phyloP scores from a whole-genome alignment of 2,888 invertebrate genomes.

The Epicampocera succincta region DNA sequence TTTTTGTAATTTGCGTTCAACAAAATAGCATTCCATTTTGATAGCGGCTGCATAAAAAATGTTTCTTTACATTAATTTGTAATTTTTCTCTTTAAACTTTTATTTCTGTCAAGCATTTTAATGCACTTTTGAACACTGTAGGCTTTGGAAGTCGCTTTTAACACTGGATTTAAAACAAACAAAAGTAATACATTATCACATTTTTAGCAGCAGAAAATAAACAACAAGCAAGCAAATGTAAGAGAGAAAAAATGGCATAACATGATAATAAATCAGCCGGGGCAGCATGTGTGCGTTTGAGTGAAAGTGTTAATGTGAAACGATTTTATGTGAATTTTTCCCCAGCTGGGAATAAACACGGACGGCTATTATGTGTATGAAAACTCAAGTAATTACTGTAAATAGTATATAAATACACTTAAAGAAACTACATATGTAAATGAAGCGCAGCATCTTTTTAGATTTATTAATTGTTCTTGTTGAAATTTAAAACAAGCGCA shows the following conservation, averaged over 20 bases:
- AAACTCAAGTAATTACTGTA: no score
- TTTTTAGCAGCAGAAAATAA: conserved; percentile 7
- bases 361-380: background rate
- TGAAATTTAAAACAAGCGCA: no score
- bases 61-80: conserved; percentile 40
- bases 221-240: conserved; percentile 7
- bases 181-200: background rate
- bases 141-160: conserved; percentile 52
- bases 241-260: conserved; percentile 17
- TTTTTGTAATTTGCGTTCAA: conserved; percentile 58
- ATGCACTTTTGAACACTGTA: conserved; percentile 66
- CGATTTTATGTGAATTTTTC: conserved; percentile 19
- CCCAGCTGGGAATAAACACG: conserved; percentile 31
- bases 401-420: no score
- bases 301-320: conserved; percentile 20
- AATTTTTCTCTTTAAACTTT: conserved; percentile 27
- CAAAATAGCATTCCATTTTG: conserved; percentile 68
- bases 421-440: no score
- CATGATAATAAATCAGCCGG: conserved; percentile 34
- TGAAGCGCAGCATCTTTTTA: no score
- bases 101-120: conserved; percentile 40
- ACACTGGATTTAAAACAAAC: conserved; percentile 45
- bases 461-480: no score
- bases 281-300: conserved; percentile 10
- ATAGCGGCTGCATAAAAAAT: conserved; percentile 48